A percentile compares a stretch with the other conserved stretches of the same genome.
These are phyloP conservation scores for Agrotis ipsilon DNA, from an alignment of 2,888 invertebrate species.

Conservation along the genomic window DNA sequence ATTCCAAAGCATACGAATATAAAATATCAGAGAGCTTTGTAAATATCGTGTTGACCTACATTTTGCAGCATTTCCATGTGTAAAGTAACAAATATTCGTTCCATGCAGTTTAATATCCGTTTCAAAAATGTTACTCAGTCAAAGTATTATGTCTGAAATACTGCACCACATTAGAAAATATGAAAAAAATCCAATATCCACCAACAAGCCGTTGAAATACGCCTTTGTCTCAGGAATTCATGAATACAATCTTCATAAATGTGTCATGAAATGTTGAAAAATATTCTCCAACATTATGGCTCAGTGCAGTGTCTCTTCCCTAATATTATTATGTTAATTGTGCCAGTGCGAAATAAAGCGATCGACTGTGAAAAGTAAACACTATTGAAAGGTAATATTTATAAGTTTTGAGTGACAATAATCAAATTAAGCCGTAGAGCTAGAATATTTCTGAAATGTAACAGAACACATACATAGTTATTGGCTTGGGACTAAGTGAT, in stretches of 20 bases:
- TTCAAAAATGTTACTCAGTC: slow-evolving; percentile 23
- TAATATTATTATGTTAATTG: not conserved
- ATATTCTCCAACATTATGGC: slow-evolving; percentile 46
- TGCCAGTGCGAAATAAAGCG: slow-evolving; percentile 8
- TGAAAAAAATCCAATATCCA: slow-evolving; percentile 62
- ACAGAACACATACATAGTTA: too few relatives aligned
- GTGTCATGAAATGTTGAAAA: slow-evolving; percentile 56
- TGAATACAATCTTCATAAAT: slow-evolving; percentile 71
- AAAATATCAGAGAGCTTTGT: slow-evolving; percentile 4
- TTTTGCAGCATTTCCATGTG: slow-evolving; percentile 20
- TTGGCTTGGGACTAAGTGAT: too few relatives aligned
- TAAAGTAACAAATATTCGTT: slow-evolving; percentile 21
- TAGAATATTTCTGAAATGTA: too few relatives aligned
- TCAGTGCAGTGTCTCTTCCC: too few relatives aligned
- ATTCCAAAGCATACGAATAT: slow-evolving; percentile 12
- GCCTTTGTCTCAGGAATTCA: slow-evolving; percentile 65
- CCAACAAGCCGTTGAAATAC: slow-evolving; percentile 54
- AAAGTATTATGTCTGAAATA: slow-evolving; percentile 18
- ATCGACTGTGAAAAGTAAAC: slow-evolving; percentile 24
- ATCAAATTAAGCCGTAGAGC: too few relatives aligned
- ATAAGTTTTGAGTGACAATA: too few relatives aligned
- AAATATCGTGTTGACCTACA: slow-evolving; percentile 20
- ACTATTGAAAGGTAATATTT: not conserved
- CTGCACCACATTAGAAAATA: slow-evolving; percentile 31
- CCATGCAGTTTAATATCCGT: slow-evolving; percentile 35